These are phyloP conservation scores for Antheraea assamensis DNA, from an alignment of 2,888 invertebrate species.

Conservation along the genomic window DNA sequence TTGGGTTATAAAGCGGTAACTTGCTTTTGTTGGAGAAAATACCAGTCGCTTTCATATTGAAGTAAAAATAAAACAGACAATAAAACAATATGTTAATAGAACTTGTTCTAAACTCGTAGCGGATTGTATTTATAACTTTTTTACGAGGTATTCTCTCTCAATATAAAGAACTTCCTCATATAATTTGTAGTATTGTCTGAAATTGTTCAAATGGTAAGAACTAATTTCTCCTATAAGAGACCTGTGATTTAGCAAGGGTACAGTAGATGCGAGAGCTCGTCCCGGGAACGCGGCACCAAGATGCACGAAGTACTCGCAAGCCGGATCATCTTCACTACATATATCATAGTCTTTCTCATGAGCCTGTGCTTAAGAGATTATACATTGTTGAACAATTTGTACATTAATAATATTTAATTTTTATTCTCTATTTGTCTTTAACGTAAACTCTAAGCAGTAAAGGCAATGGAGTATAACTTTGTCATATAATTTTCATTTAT, in stretches of 20 bases:
- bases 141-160: too few relatives aligned
- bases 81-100: background rate
- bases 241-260: slow-evolving; percentile 62
- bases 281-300: slow-evolving; percentile 62
- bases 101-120: background rate
- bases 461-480: too few relatives aligned
- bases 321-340: slow-evolving; percentile 55
- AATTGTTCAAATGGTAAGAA: too few relatives aligned
- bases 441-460: too few relatives aligned
- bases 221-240: slow-evolving; percentile 28
- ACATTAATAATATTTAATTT: too few relatives aligned
- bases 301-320: slow-evolving; percentile 60
- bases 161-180: too few relatives aligned
- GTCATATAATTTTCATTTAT: too few relatives aligned
- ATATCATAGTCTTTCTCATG: slow-evolving; percentile 67
- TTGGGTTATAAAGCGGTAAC: background rate
- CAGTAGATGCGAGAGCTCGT: slow-evolving; percentile 46
- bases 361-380: slow-evolving; percentile 42
- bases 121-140: too few relatives aligned
- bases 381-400: background rate
- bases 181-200: too few relatives aligned
- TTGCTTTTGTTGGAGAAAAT: background rate
- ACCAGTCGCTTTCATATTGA: background rate
- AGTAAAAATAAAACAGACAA: background rate
- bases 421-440: too few relatives aligned